Base-by-base conservation (phyloP, 2,797 vertebrate genomes). In the Diceros bicornis region DNA sequence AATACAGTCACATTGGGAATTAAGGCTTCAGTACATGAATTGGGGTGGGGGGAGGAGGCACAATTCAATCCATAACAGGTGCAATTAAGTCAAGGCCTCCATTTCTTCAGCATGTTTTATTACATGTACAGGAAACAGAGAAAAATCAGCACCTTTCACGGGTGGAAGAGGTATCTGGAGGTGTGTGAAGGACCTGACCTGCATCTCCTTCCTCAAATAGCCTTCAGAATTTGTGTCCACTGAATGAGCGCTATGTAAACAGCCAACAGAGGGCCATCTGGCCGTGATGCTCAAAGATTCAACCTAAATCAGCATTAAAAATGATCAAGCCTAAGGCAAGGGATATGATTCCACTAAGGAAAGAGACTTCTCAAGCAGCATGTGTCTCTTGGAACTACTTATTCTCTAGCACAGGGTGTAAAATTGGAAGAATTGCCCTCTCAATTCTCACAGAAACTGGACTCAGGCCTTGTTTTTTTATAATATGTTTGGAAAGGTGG, bases 401-500 rank as follows among this genome's bases (percentile, higher is more conserved):
- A 0, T 52, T 83, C 11, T 29, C 1, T 17, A 75, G 62, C 25
- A 17, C 34, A 61, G 75, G n/a, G 44, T 81, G 4, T 66, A 68
- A 75, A 66, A 77, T 11, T 2, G 20, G 4, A 81, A 74, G 32
- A n/a, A 37, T 6, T 7, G 4, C 52, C 57, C n/a, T 25, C 59
- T 90, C 66, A 5, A 1, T 32, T 89, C 21, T 95, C 66, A 37
- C 27, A 82, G 78, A 92, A 75, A 34, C 79, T 32, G 20, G 75
- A 83, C 21, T 29, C n/a, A 2, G 55, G 16, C 32, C 71, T 89
- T 82, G 52, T 94, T 89, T 95, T 85, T 64, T 85, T 90, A 59
- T 20, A 29, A 34, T 71, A n/a, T 64, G n/a, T 72, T 75, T 89
- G 81, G 79, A 71, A 95, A 95, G 88, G 44, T 94, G 8, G 68